Evolutionary conservation across 2,797 vertebrate species (phyloP).

Genomic region (Pogoniulus pusillus): DNA sequence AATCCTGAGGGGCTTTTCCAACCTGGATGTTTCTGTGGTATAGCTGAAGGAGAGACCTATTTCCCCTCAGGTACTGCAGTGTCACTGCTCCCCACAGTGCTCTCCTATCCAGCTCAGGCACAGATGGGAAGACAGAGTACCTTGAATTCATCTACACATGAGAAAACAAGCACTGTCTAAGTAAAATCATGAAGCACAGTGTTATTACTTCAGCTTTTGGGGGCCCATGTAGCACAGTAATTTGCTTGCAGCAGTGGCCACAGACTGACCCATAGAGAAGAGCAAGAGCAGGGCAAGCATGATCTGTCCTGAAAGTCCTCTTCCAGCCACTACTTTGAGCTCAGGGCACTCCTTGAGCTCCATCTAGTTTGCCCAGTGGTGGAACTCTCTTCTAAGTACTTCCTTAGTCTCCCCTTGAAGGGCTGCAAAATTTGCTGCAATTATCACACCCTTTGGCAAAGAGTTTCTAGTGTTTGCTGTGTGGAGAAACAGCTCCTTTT

Average conservation of each 20-base stretch:
- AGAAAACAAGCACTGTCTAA: not conserved
- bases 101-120: not conserved
- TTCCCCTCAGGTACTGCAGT: not conserved
- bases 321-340: not conserved
- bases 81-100: not conserved
- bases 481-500: not conserved
- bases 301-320: not conserved
- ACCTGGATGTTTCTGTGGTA: too few species aligned
- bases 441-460: not conserved
- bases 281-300: not conserved
- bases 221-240: not conserved
- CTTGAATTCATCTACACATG: not conserved
- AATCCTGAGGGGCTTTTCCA: too few species aligned
- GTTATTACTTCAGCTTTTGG: not conserved
- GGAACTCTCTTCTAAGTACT: not conserved
- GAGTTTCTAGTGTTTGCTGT: not conserved
- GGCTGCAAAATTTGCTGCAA: not conserved
- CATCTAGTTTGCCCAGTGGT: not conserved
- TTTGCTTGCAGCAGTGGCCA: not conserved
- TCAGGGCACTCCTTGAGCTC: not conserved
- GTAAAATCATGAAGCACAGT: not conserved
- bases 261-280: not conserved
- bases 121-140: not conserved
- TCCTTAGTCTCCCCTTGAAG: not conserved
- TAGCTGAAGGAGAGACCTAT: not conserved